phyloP scores from a whole-genome alignment of 2,888 invertebrate genomes.

The Spisula subtruncata region DNA sequence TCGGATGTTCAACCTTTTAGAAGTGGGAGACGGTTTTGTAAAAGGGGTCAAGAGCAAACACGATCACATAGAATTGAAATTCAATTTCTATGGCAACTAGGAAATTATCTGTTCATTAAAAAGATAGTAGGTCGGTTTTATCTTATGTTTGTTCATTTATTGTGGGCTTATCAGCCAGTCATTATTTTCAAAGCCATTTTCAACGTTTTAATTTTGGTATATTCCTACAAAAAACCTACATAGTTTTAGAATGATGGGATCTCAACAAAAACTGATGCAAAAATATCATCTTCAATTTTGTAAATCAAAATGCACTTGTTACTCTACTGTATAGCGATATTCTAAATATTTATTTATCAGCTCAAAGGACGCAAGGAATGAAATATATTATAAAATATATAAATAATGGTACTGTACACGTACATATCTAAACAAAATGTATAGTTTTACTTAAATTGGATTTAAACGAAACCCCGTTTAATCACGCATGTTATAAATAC shows the following conservation, averaged over 20 bases:
- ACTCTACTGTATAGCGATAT: no score
- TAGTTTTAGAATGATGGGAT: not conserved
- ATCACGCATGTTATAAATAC: no score
- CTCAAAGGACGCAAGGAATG: no score
- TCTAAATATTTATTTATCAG: no score
- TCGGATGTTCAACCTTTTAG: slow-evolving; percentile 3
- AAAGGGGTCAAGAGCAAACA: slow-evolving; percentile 26
- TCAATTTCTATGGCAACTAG: slow-evolving; percentile 38
- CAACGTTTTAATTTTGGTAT: slow-evolving; percentile 28
- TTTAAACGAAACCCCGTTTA: no score
- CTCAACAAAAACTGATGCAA: no score
- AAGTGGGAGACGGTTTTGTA: not conserved
- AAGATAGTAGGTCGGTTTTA: slow-evolving; percentile 12
- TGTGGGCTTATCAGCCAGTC: slow-evolving; percentile 18
- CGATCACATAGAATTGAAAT: slow-evolving; percentile 13
- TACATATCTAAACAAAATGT: no score
- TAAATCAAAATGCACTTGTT: no score
- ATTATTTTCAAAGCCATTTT: slow-evolving; percentile 34
- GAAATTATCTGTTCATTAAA: slow-evolving; percentile 34
- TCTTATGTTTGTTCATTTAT: slow-evolving; percentile 29
- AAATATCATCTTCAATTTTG: no score
- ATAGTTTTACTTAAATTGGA: no score
- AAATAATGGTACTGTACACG: no score
- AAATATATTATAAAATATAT: no score
- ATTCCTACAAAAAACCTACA: not conserved